Evolutionary conservation across 2,888 invertebrate species (phyloP).

Genomic region (Anthoptus insignis): DNA sequence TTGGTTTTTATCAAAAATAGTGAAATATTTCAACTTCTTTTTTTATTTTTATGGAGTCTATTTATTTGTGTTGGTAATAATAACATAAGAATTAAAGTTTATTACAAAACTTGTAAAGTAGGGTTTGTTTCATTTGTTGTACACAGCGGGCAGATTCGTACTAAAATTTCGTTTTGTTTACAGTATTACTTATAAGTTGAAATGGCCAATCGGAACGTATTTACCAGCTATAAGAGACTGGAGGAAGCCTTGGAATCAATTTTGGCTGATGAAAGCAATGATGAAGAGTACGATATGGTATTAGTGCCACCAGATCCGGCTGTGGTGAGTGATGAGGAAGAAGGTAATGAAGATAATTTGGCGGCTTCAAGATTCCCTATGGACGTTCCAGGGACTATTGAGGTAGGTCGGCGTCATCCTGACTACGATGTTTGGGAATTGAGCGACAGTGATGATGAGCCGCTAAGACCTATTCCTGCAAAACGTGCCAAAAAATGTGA

Average conservation of each 20-base stretch:
- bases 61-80: constrained; percentile 46
- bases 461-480: constrained; percentile 38
- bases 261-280: constrained; percentile 45
- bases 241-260: constrained; percentile 46
- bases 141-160: constrained; percentile 44
- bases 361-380: constrained; percentile 41
- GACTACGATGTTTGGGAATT: constrained; percentile 22
- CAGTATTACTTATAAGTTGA: constrained; percentile 43
- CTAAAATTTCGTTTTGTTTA: constrained; percentile 43
- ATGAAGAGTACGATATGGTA: constrained; percentile 46
- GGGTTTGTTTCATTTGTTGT: constrained; percentile 44
- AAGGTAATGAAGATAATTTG: constrained; percentile 48
- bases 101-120: constrained; percentile 47
- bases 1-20: constrained; percentile 46
- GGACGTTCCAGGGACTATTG: constrained; percentile 46
- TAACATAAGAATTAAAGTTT: constrained; percentile 46
- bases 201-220: constrained; percentile 42
- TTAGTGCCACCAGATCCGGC: constrained; percentile 43
- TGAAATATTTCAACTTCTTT: constrained; percentile 44
- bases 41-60: constrained; percentile 46
- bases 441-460: constrained; percentile 45
- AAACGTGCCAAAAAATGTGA: constrained; percentile 11
- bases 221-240: constrained; percentile 44
- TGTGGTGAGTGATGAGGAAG: constrained; percentile 49
- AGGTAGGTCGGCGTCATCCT: neutral